Conservation (phyloP, 2,113 vertebrate species). For the Lepidothrix coronata region DNA sequence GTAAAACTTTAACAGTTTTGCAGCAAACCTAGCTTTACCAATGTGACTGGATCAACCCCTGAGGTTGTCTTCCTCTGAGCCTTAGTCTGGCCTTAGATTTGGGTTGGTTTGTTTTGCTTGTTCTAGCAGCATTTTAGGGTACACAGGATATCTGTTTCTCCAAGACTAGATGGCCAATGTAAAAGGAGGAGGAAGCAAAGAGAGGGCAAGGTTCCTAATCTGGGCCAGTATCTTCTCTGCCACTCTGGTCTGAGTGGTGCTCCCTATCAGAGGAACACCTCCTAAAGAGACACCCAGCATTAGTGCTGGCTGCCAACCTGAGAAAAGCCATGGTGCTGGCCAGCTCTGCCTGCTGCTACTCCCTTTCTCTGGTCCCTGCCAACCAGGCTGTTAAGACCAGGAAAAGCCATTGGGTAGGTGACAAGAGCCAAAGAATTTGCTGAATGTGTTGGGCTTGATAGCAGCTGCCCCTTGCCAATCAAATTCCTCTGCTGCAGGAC, state of each 20-base stretch:
- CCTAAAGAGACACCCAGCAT: not conserved
- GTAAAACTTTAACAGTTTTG: not conserved
- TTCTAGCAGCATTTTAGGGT: not conserved
- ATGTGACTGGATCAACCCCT: not conserved
- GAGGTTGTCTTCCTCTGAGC: not conserved
- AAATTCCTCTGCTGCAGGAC: constrained; percentile 24
- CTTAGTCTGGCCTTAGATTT: not conserved
- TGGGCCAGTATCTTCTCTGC: not conserved
- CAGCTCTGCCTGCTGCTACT: constrained; percentile 31
- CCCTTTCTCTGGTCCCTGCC: not conserved
- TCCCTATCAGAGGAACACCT: constrained; percentile 13
- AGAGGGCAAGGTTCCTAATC: not conserved
- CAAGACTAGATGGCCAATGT: not conserved
- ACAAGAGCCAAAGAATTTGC: constrained; percentile 47
- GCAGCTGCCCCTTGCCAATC: not conserved
- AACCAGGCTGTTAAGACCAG: constrained; percentile 23
- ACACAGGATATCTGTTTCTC: not conserved
- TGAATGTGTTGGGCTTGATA: constrained; percentile 43
- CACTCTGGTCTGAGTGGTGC: not conserved
- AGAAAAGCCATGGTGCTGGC: constrained; percentile 39
- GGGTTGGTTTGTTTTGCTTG: not conserved
- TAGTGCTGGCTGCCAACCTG: constrained; percentile 40
- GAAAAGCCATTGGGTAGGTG: constrained; percentile 36
- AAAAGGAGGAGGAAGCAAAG: not conserved
- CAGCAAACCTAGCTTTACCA: not conserved